phyloP scores from a whole-genome alignment of 2,113 vertebrate species.

The Gadus chalcogrammus region DNA sequence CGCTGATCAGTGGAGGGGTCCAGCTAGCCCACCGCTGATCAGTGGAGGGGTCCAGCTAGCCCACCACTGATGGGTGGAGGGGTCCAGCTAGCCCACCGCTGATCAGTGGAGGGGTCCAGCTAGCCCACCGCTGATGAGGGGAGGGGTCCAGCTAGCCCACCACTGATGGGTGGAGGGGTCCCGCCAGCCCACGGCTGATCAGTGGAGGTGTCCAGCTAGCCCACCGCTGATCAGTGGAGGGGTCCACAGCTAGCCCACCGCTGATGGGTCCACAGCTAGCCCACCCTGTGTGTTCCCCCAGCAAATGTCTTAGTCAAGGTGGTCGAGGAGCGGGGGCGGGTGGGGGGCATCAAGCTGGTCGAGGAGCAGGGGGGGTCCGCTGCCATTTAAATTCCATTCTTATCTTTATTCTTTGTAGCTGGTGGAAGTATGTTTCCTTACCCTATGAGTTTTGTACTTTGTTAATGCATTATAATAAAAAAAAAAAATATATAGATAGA shows the following conservation, averaged over 20 bases:
- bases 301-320: too few species aligned
- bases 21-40: background rate
- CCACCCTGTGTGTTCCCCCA: background rate
- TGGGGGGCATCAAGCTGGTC: too few species aligned
- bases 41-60: conserved; percentile 11
- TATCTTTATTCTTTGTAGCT: too few species aligned
- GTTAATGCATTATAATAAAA: too few species aligned
- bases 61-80: conserved; percentile 9
- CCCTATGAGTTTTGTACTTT: too few species aligned
- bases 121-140: conserved; percentile 11
- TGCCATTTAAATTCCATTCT: too few species aligned
- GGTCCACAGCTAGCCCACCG: background rate
- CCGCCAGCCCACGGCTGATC: conserved; percentile 1
- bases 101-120: conserved; percentile 23
- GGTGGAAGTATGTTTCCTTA: too few species aligned
- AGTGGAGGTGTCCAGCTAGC: conserved; percentile 19
- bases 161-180: conserved; percentile 21
- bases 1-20: conserved; percentile 21
- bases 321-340: too few species aligned
- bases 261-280: conserved; percentile 12
- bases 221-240: conserved; percentile 16
- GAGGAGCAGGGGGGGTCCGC: too few species aligned
- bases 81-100: conserved; percentile 5
- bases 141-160: conserved; percentile 8
- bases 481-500: too few species aligned